Base-by-base conservation (phyloP, 1,140 invertebrate genomes). In the Leptinotarsa lineolata region DNA sequence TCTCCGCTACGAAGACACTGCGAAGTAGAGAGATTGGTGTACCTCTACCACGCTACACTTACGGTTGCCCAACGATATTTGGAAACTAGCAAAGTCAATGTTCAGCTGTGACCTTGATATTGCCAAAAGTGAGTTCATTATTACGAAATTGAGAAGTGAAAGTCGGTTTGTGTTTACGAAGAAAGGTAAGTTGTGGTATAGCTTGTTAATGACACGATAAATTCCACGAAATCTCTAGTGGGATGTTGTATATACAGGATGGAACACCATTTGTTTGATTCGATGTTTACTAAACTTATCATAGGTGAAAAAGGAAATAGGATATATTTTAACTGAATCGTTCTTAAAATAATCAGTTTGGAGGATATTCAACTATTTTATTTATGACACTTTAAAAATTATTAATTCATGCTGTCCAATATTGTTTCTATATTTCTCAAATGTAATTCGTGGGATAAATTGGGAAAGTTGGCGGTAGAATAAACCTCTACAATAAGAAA, bases 31-130 rank as follows among this genome's bases (percentile, higher is more conserved):
- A 54, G 48, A 15, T 54, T 54, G 48, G 48, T 54, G 15, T 54
- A 54, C 48, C 48, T 54, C 48, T 16, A 54, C 48, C 48, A 54
- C 48, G 48, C 48, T 13, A 54, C 21, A 13, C 21, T 30, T 64
- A 22, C 30, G 66, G 4, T 70, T 61, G 59, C 68, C 21, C 54
- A 70, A 60, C 39, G 54, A 30, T 44, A 74, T 77, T 74, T 72
- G 30, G 73, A 74, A 76, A 74, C 59, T 22, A 12, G 22, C 68
- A 69, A 74, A 76, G 72, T 74, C 72, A 76, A 74, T 74, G 76
- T 65, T 71, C 73, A 72, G 12, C 13, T 22, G 24, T 71, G 69
- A 68, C 73, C 76, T 77, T 77, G 73, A 77, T 77, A 77, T 77
- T 77, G 73, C 58, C 71, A 73, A 72, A 73, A 73, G 48, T 73